Conservation (phyloP, 1,140 invertebrate genomes). For the Aphidius ervi region DNA sequence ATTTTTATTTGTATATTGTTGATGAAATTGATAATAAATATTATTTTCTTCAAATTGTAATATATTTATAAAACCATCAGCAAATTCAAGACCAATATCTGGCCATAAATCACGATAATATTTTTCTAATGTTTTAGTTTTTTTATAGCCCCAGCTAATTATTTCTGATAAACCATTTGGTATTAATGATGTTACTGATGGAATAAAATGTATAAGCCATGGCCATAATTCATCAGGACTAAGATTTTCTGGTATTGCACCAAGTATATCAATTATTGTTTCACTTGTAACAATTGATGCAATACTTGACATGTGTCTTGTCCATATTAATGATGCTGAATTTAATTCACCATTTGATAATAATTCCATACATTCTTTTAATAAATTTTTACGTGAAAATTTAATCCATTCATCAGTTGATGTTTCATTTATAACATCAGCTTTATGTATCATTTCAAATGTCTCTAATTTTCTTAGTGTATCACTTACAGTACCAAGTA, state of each 20-base stretch:
- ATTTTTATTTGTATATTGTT: conserved; percentile 29
- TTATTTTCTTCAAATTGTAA: conserved; percentile 31
- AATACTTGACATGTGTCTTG: conserved; percentile 33
- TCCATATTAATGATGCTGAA: conserved; percentile 44
- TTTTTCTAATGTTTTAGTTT: conserved; percentile 37
- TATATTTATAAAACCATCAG: conserved; percentile 32
- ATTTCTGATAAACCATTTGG: conserved; percentile 34
- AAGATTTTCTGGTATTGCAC: conserved; percentile 29
- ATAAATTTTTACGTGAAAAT: conserved; percentile 39
- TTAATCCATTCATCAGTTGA: conserved; percentile 37
- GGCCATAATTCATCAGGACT: conserved; percentile 29
- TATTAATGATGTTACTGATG: conserved; percentile 34
- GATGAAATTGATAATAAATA: conserved; percentile 25
- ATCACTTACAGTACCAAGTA: conserved; percentile 30
- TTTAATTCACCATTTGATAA: conserved; percentile 39
- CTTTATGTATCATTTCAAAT: conserved; percentile 36
- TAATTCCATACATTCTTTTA: conserved; percentile 35
- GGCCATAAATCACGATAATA: conserved; percentile 36
- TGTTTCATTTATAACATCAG: conserved; percentile 9
- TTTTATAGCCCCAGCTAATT: conserved; percentile 37
- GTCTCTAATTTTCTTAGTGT: conserved; percentile 39
- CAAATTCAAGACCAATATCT: conserved; percentile 39
- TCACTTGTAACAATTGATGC: conserved; percentile 24
- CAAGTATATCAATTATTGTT: conserved; percentile 30
- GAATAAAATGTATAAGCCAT: conserved; percentile 45